These are phyloP conservation scores for Hylaeus anthracinus DNA, from an alignment of 1,140 invertebrate species.

Conservation along the genomic window DNA sequence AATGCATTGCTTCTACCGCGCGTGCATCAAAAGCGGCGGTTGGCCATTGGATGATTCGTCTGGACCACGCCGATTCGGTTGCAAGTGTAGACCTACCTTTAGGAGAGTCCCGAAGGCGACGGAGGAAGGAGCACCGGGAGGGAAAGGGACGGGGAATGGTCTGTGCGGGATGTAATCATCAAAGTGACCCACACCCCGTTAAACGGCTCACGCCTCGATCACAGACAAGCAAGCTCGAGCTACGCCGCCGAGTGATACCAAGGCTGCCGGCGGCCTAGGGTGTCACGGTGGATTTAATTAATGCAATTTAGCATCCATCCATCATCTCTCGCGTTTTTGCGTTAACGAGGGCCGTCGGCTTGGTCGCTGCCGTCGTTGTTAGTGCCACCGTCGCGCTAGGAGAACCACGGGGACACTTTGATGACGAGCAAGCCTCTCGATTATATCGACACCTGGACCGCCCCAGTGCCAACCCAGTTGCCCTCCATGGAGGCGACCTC, in stretches of 20 bases:
- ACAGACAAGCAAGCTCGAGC: slow-evolving; percentile 57
- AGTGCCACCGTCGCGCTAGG: slow-evolving; percentile 41
- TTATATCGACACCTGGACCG: slow-evolving; percentile 74
- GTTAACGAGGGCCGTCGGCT: slow-evolving; percentile 74
- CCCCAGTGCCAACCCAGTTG: slow-evolving; percentile 3
- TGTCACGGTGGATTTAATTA: slow-evolving; percentile 81
- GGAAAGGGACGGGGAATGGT: slow-evolving; percentile 1
- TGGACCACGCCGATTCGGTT: too few relatives aligned
- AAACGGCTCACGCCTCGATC: slow-evolving; percentile 72
- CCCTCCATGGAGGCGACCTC: slow-evolving; percentile 1
- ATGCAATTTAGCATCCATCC: slow-evolving; percentile 81
- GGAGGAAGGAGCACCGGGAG: not conserved
- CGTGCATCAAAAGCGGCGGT: too few relatives aligned
- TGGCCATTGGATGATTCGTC: too few relatives aligned
- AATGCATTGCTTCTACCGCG: too few relatives aligned
- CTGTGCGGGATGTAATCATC: slow-evolving; percentile 68
- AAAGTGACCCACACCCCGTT: slow-evolving; percentile 72
- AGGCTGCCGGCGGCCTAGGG: slow-evolving; percentile 60
- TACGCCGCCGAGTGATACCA: slow-evolving; percentile 68
- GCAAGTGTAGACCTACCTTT: too few relatives aligned
- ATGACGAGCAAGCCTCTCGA: slow-evolving; percentile 71
- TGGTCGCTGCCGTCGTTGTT: slow-evolving; percentile 28
- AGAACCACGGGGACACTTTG: slow-evolving; percentile 73
- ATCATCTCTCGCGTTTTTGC: slow-evolving; percentile 80
- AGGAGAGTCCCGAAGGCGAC: slow-evolving; percentile 17